Conservation (phyloP, 1,140 invertebrate species). For the Asobara japonica region DNA sequence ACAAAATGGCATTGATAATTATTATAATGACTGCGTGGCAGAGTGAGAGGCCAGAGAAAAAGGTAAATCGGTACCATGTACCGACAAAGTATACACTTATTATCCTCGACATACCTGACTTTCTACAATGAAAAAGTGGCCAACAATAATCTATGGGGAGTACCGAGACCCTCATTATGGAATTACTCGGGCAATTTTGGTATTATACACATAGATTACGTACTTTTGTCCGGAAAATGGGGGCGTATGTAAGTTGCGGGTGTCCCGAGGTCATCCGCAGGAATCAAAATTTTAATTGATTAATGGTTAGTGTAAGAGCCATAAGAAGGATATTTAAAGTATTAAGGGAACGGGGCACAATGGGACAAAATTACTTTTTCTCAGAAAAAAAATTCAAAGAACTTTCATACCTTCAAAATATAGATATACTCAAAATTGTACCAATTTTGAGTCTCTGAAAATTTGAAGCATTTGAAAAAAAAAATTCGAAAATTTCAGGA, state of each 20-base stretch:
- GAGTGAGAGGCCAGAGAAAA: slow-evolving; percentile 31
- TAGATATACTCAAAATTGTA: too few species aligned
- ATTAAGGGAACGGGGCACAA: too few species aligned
- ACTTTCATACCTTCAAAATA: too few species aligned
- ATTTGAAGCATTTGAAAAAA: too few species aligned
- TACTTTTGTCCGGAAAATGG: slow-evolving; percentile 13
- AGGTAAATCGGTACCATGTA: not conserved
- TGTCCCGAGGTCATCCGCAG: not conserved
- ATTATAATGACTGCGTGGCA: slow-evolving; percentile 54
- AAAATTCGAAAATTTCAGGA: too few species aligned
- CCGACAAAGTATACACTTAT: slow-evolving; percentile 9
- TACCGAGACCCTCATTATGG: slow-evolving; percentile 55
- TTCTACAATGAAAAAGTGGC: slow-evolving; percentile 43
- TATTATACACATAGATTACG: slow-evolving; percentile 45
- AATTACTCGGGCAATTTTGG: slow-evolving; percentile 62
- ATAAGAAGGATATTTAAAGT: too few species aligned
- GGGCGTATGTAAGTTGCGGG: not conserved
- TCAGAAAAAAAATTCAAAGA: too few species aligned
- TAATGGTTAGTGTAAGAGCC: too few species aligned
- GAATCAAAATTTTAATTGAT: not conserved
- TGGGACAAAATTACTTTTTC: too few species aligned
- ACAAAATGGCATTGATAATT: slow-evolving; percentile 57
- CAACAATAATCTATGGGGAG: slow-evolving; percentile 28
- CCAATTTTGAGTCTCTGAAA: too few species aligned
- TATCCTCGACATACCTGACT: slow-evolving; percentile 23